These are phyloP conservation scores for Brachyalestes nurse DNA, from an alignment of 2,797 vertebrate genomes.

Conservation along the genomic window DNA sequence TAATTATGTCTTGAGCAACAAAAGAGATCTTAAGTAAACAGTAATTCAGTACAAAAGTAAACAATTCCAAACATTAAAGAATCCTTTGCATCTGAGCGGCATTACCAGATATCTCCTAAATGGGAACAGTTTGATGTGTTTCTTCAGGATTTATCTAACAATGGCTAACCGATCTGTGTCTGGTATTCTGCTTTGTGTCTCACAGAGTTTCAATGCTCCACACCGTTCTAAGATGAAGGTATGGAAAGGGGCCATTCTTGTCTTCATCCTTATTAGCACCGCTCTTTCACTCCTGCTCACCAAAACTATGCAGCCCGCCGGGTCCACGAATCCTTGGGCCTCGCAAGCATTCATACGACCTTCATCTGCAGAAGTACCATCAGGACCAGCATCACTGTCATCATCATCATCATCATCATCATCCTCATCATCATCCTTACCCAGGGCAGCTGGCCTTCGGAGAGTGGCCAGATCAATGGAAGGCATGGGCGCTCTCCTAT, in stretches of 20 bases:
- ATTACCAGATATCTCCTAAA: background rate
- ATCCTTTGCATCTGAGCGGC: background rate
- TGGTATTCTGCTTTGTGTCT: slow-evolving; percentile 64
- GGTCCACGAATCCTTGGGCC: slow-evolving; percentile 62
- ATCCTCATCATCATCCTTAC: slow-evolving; percentile 29
- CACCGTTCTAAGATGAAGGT: slow-evolving; percentile 96
- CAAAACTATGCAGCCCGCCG: slow-evolving; percentile 82
- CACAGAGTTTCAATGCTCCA: slow-evolving; percentile 91
- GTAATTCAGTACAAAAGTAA: background rate
- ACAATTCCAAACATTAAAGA: background rate
- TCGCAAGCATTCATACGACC: slow-evolving; percentile 57
- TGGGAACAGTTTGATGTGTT: slow-evolving; percentile 10
- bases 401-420: slow-evolving; percentile 49
- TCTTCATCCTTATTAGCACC: slow-evolving; percentile 90
- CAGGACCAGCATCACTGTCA: slow-evolving; percentile 45
- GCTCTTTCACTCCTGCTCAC: slow-evolving; percentile 88
- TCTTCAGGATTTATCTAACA: background rate
- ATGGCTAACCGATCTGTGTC: slow-evolving; percentile 12
- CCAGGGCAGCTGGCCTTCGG: slow-evolving; percentile 66
- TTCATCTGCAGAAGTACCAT: slow-evolving; percentile 46
- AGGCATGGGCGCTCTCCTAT: slow-evolving; percentile 82
- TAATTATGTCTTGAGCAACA: background rate
- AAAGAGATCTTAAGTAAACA: slow-evolving; percentile 6
- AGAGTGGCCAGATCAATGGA: slow-evolving; percentile 83
- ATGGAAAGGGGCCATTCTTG: slow-evolving; percentile 94